Percentiles rank a stretch among this genome's conserved stretches.
phyloP scores from a whole-genome alignment of 2,113 vertebrate genomes.

The Hippotragus niger region DNA sequence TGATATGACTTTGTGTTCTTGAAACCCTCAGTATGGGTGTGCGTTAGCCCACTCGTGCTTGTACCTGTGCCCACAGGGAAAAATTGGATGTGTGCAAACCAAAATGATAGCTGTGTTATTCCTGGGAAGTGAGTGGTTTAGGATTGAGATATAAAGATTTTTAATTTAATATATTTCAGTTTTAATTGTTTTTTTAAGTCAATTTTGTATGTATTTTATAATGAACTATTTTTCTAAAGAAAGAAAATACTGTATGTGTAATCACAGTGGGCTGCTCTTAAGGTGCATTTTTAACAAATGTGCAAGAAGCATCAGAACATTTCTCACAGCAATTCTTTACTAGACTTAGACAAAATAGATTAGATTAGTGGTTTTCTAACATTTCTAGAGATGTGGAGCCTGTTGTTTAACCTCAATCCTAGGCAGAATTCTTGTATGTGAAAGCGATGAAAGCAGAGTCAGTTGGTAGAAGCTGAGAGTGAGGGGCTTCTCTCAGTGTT shows the following conservation, averaged over 20 bases:
- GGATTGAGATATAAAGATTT: background rate
- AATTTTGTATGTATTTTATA: background rate
- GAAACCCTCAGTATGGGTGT: background rate
- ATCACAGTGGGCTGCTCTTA: background rate
- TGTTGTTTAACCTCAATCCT: background rate
- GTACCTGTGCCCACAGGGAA: background rate
- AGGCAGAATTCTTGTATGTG: background rate
- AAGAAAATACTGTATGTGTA: background rate
- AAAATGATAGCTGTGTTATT: background rate
- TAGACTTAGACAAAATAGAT: slow-evolving; percentile 26
- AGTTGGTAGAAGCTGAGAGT: slow-evolving; percentile 39
- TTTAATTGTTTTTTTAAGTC: background rate
- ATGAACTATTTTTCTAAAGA: background rate
- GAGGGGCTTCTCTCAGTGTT: slow-evolving; percentile 22
- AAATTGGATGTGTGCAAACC: background rate
- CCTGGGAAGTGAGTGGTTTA: background rate
- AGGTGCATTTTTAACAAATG: slow-evolving; percentile 34
- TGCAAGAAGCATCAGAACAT: background rate
- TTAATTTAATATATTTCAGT: slow-evolving; percentile 14
- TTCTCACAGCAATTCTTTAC: slow-evolving; percentile 9
- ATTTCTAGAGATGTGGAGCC: background rate
- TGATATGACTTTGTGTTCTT: background rate
- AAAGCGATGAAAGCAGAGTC: slow-evolving; percentile 28
- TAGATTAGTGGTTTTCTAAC: slow-evolving; percentile 29
- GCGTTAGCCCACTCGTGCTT: background rate